phyloP scores from a whole-genome alignment of 2,888 invertebrate genomes.

The Frankliniella intonsa region DNA sequence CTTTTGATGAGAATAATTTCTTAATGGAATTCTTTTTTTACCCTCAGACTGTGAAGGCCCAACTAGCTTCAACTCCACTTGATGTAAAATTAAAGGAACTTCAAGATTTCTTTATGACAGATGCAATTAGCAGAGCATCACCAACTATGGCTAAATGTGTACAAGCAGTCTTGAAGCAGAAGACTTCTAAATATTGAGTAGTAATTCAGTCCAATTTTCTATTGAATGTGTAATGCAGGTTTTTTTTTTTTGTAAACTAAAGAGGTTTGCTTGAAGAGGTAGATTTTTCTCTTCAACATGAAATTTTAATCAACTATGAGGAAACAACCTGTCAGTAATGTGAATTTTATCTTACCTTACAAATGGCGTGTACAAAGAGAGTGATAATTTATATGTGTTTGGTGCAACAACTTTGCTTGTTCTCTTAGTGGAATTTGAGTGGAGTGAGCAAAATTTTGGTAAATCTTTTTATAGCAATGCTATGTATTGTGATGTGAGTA shows the following conservation, averaged over 20 bases:
- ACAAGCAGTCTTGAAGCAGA: constrained; percentile 77
- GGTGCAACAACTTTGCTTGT: not conserved
- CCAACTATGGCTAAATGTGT: constrained; percentile 99
- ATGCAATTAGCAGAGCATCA: constrained; percentile 91
- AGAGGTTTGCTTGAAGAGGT: not conserved
- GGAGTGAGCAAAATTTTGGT: not conserved
- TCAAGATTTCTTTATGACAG: constrained; percentile 92
- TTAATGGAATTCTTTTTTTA: constrained; percentile 35
- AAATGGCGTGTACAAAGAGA: not conserved
- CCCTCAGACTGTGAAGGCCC: constrained; percentile 45
- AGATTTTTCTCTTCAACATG: not conserved
- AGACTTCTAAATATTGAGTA: constrained; percentile 45
- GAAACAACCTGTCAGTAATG: not conserved
- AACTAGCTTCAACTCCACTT: constrained; percentile 50
- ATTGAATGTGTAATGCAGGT: not conserved
- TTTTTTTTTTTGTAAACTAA: not conserved
- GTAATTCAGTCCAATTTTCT: not conserved
- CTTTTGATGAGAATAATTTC: not conserved
- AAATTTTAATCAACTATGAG: not conserved
- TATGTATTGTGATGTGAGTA: not conserved
- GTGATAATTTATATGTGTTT: not conserved
- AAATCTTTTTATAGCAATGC: not conserved
- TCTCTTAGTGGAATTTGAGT: not conserved
- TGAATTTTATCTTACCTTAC: not conserved
- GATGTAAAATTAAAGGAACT: constrained; percentile 71